phyloP scores from a whole-genome alignment of 2,113 vertebrate species.

The Saccopteryx bilineata region DNA sequence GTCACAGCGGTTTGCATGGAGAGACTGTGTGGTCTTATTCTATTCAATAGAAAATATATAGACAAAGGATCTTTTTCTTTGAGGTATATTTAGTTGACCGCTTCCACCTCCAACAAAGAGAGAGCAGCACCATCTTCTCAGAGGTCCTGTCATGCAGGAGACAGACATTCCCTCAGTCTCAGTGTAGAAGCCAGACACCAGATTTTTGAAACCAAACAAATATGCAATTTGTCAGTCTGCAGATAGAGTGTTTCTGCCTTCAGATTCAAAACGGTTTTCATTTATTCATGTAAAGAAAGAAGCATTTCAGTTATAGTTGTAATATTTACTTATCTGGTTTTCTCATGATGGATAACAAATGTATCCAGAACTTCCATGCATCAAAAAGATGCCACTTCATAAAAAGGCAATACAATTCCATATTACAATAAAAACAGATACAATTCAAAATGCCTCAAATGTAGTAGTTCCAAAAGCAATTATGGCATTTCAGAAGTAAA shows the following conservation, averaged over 20 bases:
- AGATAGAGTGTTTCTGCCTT: conserved; percentile 71
- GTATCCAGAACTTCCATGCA: conserved; percentile 78
- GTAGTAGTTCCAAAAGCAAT: conserved; percentile 78
- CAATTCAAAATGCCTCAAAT: conserved; percentile 77
- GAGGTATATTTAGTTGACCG: neutral
- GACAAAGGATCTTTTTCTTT: neutral
- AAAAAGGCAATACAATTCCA: conserved; percentile 81
- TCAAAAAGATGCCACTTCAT: conserved; percentile 80
- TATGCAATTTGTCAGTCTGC: conserved; percentile 80
- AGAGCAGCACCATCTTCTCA: neutral
- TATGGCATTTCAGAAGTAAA: conserved; percentile 82
- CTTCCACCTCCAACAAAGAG: neutral
- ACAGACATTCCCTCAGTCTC: conserved; percentile 35
- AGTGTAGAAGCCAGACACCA: conserved; percentile 58
- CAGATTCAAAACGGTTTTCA: conserved; percentile 79
- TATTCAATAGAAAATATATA: neutral
- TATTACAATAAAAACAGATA: conserved; percentile 82
- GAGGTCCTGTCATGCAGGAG: neutral
- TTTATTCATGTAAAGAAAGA: conserved; percentile 84
- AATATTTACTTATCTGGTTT: conserved; percentile 86
- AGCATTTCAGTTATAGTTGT: conserved; percentile 82
- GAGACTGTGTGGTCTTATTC: neutral
- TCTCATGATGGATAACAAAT: conserved; percentile 83
- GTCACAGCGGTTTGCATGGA: neutral
- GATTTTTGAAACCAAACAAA: conserved; percentile 74